Percentiles rank a stretch among this genome's conserved stretches.
phyloP scores from a whole-genome alignment of 1,140 invertebrate species.

The Acyrthosiphon pisum region DNA sequence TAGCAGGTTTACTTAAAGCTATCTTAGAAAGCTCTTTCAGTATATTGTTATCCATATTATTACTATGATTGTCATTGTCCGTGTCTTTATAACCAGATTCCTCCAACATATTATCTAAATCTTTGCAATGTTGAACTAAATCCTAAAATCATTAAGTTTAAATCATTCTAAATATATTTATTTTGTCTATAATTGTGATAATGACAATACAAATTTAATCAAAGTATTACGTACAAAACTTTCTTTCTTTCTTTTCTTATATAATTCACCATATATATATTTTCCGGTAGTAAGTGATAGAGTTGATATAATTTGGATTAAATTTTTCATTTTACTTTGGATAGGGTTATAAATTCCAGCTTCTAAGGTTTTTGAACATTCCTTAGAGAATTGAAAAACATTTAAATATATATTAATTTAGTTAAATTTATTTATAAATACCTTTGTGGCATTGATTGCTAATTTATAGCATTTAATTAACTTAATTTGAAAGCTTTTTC shows the following conservation, averaged over 20 bases:
- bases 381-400: background rate
- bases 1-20: conserved; percentile 19
- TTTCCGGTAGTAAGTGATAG: conserved; percentile 39
- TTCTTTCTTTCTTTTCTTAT: conserved; percentile 25
- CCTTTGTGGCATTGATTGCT: conserved; percentile 9
- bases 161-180: background rate
- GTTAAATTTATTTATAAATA: background rate
- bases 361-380: conserved; percentile 25
- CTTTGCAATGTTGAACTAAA: conserved; percentile 19
- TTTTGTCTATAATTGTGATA: background rate
- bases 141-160: background rate
- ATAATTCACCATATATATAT: conserved; percentile 43
- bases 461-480: conserved; percentile 47
- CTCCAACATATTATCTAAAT: background rate
- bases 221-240: conserved; percentile 14
- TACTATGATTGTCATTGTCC: background rate
- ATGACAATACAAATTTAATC: background rate
- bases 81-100: background rate
- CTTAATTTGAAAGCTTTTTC: conserved; percentile 18
- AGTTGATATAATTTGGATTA: conserved; percentile 28
- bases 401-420: background rate
- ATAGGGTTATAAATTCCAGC: conserved; percentile 31
- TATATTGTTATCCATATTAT: background rate
- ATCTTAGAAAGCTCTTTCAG: background rate
- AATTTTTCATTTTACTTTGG: conserved; percentile 39